These are phyloP conservation scores for Drosophila incognita DNA, from an alignment of 2,888 invertebrate genomes.

Conservation along the genomic window DNA sequence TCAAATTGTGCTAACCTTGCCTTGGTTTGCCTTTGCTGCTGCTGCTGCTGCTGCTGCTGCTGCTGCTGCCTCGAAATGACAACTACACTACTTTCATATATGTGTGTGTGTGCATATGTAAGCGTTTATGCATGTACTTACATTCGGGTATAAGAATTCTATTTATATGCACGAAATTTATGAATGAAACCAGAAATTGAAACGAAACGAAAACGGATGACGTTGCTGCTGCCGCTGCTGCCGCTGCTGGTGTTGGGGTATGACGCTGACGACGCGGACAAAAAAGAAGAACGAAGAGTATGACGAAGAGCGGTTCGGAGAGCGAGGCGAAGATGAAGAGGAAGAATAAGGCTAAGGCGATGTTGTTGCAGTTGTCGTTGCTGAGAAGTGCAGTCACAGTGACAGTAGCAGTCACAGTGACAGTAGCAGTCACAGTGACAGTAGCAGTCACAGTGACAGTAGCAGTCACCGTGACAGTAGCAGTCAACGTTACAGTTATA, in stretches of 20 bases:
- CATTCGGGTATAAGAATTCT: conserved; percentile 34
- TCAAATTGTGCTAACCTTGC: conserved; percentile 59
- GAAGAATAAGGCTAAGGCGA: background rate
- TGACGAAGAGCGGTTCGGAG: too few relatives aligned
- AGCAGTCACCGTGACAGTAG: too few relatives aligned
- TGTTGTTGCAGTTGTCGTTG: background rate
- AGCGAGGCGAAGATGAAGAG: background rate
- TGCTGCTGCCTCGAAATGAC: conserved; percentile 13
- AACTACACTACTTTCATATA: conserved; percentile 18
- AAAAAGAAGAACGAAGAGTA: background rate
- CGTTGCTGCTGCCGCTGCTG: conserved; percentile 14
- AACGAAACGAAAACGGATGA: conserved; percentile 29
- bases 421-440: background rate
- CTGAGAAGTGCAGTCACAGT: background rate
- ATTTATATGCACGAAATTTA: conserved; percentile 64
- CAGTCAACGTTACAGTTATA: background rate
- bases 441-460: background rate
- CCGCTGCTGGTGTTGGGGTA: background rate
- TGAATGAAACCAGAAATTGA: conserved; percentile 64
- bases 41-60: conserved; percentile 16
- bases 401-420: background rate
- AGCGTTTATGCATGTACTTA: background rate
- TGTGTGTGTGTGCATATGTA: background rate
- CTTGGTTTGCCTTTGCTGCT: conserved; percentile 36
- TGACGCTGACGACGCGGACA: background rate